Evolutionary conservation across 2,797 vertebrate species (phyloP), one percentile per base, ranked within the genome.

Genomic region (Dromococcyx pavoninus): DNA sequence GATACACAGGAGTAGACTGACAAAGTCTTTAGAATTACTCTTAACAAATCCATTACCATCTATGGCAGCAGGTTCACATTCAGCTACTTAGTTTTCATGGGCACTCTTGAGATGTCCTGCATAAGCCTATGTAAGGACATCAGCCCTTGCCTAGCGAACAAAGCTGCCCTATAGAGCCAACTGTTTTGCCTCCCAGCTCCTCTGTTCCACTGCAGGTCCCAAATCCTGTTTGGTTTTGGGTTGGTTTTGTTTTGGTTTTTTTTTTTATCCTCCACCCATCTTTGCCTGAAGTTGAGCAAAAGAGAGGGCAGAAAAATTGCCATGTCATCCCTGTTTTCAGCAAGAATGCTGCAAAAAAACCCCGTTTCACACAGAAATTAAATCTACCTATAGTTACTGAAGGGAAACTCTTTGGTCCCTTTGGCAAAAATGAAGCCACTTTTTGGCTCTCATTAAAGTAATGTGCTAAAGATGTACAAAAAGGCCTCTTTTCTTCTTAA

Each of bases 31-130:
- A 33, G 56, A 83, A 58, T 65, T 72, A 54, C 32, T 86, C 43
- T 66, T 66, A 76, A 86, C 73, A 93, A 81, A 91, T 30, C 35
- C 48, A 81, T 80, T 75, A 43, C 85, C 85, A 95, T 88, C 81
- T 91, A 85, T 76, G 80, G 93, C 44, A 88, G 65, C 51, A 89
- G 56, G 81, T 80, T 84, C 87, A 88, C 65, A 41, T 80, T 94
- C 4, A 8, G 43, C 65, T 80, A 24, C 65, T 75, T 51, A 37
- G 23, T 80, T 71, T 86, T 86, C 60, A 69, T 50, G 50, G 64
- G n/a, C 91, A 86, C 23, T 86, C 44, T 87, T 73, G 41, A 85
- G 78, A 53, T 73, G 76, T 71, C 30, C 64, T 87, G 44, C 76
- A 67, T 60, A 73, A 93, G 79, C 44, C 58, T 64, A 11, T 67